Conservation (phyloP, 2,888 invertebrate species). For the Mesochorus sp. region DNA sequence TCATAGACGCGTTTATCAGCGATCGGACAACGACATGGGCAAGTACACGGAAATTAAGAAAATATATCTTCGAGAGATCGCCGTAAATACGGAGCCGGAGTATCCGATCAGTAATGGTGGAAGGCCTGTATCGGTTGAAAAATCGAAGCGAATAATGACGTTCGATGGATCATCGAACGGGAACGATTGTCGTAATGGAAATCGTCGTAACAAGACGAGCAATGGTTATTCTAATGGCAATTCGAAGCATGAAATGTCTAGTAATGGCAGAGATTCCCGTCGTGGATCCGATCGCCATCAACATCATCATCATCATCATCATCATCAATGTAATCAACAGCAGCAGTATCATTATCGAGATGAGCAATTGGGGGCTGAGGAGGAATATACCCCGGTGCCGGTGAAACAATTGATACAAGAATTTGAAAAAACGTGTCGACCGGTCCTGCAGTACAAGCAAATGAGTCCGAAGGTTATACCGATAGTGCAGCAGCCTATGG, state of each 20-base stretch:
- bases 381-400: constrained; percentile 79
- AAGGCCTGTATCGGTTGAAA: constrained; percentile 65
- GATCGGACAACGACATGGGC: constrained; percentile 44
- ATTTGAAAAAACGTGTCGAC: constrained; percentile 86
- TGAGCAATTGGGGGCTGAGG: constrained; percentile 65
- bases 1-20: constrained; percentile 49
- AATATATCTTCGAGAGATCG: constrained; percentile 77
- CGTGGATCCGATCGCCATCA: constrained; percentile 42
- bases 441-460: constrained; percentile 84
- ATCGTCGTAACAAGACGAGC: constrained; percentile 58
- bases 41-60: constrained; percentile 73
- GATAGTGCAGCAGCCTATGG: constrained; percentile 71
- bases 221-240: constrained; percentile 58
- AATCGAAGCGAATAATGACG: constrained; percentile 67
- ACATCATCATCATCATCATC: constrained; percentile 66
- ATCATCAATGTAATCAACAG: constrained; percentile 30
- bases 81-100: constrained; percentile 78
- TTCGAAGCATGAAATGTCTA: constrained; percentile 69
- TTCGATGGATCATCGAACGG: constrained; percentile 58
- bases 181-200: constrained; percentile 61
- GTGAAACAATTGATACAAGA: constrained; percentile 84
- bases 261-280: constrained; percentile 31
- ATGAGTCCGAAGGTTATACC: constrained; percentile 77
- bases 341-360: constrained; percentile 80
- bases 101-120: constrained; percentile 61